These are phyloP conservation scores for Paraescarpia echinospica DNA, from an alignment of 1,140 invertebrate genomes.

Conservation along the genomic window DNA sequence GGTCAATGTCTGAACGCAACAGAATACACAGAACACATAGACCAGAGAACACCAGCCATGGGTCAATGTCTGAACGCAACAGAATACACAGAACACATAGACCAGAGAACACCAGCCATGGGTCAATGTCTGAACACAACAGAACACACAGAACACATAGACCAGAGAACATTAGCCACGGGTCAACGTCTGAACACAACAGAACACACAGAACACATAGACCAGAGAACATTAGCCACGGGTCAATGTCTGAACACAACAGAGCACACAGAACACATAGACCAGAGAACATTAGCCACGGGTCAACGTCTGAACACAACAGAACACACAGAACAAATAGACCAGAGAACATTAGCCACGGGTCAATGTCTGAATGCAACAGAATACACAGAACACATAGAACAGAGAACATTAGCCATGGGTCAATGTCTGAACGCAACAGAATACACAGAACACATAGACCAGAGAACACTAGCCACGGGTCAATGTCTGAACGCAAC, in stretches of 20 bases:
- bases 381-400: too few species aligned
- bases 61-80: too few species aligned
- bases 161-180: conserved; percentile 73
- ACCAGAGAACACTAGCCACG: conserved; percentile 96
- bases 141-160: not conserved
- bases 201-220: not conserved
- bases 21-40: too few species aligned
- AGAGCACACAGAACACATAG: too few species aligned
- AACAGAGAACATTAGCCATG: too few species aligned
- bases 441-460: conserved; percentile 91
- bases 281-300: conserved; percentile 73
- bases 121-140: conserved; percentile 63
- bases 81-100: conserved; percentile 91
- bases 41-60: too few species aligned
- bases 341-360: not conserved
- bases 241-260: too few species aligned
- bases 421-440: too few species aligned
- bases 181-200: conserved; percentile 64
- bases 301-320: conserved; percentile 63
- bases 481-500: conserved; percentile 62
- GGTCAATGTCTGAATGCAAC: too few species aligned
- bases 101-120: conserved; percentile 96
- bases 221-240: not conserved
- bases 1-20: too few species aligned
- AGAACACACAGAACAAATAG: not conserved